Conservation (phyloP, 2,113 vertebrate genomes). For the Stigmatopora nigra region DNA sequence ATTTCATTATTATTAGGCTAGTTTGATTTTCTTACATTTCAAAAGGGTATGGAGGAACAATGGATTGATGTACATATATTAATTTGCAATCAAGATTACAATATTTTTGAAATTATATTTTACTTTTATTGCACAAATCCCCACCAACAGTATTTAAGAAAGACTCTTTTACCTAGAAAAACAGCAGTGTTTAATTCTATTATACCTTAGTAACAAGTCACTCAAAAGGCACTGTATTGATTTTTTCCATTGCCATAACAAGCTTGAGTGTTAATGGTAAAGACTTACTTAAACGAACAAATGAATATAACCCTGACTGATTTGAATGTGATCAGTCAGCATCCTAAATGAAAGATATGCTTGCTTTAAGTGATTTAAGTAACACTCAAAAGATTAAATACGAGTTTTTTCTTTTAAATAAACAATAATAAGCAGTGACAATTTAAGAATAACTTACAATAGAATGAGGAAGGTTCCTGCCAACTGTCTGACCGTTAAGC, state of each 20-base stretch:
- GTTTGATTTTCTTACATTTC: background rate
- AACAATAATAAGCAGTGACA: background rate
- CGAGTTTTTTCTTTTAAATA: background rate
- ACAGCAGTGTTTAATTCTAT: background rate
- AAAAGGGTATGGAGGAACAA: background rate
- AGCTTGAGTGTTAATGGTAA: background rate
- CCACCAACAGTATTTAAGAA: background rate
- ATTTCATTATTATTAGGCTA: background rate
- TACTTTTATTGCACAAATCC: background rate
- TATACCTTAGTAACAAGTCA: background rate
- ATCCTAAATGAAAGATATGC: background rate
- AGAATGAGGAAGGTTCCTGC: constrained; percentile 5
- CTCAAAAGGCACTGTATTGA: background rate
- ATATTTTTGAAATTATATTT: background rate
- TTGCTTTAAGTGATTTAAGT: background rate
- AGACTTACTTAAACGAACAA: background rate
- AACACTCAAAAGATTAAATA: background rate
- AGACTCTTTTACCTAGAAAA: background rate
- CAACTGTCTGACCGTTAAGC: background rate
- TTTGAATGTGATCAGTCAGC: background rate
- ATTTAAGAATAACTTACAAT: background rate
- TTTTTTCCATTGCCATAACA: background rate
- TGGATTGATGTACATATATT: background rate
- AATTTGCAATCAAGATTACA: background rate
- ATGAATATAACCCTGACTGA: background rate